Evolutionary conservation across 2,888 invertebrate genomes (phyloP), one percentile per base, ranked within the genome.

Genomic region (Urechis unicinctus): DNA sequence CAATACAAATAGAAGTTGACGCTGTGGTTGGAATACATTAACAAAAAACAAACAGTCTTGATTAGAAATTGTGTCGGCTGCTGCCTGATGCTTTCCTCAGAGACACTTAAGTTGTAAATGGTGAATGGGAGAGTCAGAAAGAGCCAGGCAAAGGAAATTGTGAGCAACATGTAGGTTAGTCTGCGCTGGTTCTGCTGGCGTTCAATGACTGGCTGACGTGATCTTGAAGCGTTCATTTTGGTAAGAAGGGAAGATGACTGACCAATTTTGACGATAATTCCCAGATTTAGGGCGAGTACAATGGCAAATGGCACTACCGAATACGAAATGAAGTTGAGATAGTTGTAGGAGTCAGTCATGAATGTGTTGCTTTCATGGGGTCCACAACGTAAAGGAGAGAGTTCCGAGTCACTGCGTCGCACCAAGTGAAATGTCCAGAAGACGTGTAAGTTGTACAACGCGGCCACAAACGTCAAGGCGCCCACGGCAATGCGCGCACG

Each of bases 271-370:
- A 42, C 28, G 21, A 70, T 68, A 22, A 71, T 72, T 6, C 70
- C 61, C 25, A 60, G 53, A 61, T 72, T 73, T 47, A 73, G 68
- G 1, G 66, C 24, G 5, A 72, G 56, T 5, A 73, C 65, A 24
- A 68, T 57, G 1, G 60, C n/a, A 22, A 68, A 69, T 0, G 73
- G 73, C 47, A 72, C 55, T 36, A 72, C 63, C 17, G 69, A 71
- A 60, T 72, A 73, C 4, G 69, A 48, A 1, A 65, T 59, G 31
- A 71, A 57, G 53, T 72, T 65, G 5, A 72, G 56, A 64, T 67
- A 67, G 0, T 71, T 68, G 36, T 69, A 67, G 2, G 70, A 59
- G 24, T 65, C 53, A 26, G 64, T 60, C 17, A 68, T 58, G 53
- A 68, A 56, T 28, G 60, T 53, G 24, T 66, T n/a, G n/a, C n/a